Evolutionary conservation across 2,888 invertebrate genomes (phyloP).

Genomic region (Polyommatus iphigenia): DNA sequence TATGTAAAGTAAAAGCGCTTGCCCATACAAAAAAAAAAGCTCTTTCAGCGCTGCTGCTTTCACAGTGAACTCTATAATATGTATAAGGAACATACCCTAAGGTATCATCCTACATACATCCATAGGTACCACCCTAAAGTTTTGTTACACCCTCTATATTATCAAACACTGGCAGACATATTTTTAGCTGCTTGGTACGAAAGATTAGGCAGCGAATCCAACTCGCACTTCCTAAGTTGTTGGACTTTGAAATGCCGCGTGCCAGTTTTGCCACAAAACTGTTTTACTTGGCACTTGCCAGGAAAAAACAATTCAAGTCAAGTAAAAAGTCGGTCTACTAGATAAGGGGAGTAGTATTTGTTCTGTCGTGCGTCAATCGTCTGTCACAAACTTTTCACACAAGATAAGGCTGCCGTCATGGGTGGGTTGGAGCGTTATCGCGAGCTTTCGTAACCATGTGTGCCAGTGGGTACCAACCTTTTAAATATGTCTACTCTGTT

Average conservation of each 20-base stretch:
- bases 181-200: too few species aligned
- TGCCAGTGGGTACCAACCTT: conserved; percentile 34
- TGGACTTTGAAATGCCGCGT: neutral
- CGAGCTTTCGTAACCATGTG: conserved; percentile 38
- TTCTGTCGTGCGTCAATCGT: conserved; percentile 38
- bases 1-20: too few species aligned
- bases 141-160: too few species aligned
- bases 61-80: too few species aligned
- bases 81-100: too few species aligned
- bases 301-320: neutral
- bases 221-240: neutral
- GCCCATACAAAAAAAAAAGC: too few species aligned
- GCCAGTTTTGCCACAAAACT: neutral
- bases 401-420: conserved; percentile 40
- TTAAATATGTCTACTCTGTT: neutral
- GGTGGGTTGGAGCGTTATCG: conserved; percentile 40
- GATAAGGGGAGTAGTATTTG: conserved; percentile 27
- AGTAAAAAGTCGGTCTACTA: conserved; percentile 44
- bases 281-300: neutral
- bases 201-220: too few species aligned
- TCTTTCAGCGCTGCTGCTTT: too few species aligned
- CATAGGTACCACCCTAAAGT: too few species aligned
- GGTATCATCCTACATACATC: too few species aligned
- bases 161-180: too few species aligned
- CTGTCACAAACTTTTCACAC: conserved; percentile 37